phyloP scores from a whole-genome alignment of 2,113 vertebrate genomes.

The Aythya baeri region DNA sequence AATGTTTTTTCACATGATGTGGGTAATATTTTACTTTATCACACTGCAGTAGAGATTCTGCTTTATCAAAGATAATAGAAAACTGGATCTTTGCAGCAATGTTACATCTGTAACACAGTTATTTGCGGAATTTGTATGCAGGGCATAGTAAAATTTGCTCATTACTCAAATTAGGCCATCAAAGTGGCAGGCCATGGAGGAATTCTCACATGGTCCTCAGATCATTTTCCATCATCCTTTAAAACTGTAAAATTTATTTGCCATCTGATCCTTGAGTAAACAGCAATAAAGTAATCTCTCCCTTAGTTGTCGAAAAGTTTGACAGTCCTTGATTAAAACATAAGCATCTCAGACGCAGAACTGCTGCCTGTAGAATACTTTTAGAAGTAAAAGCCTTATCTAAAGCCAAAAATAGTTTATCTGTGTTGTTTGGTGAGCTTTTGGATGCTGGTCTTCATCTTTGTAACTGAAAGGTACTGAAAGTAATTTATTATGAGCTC shows the following conservation, averaged over 20 bases:
- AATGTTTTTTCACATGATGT: background rate
- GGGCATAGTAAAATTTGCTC: background rate
- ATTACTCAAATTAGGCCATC: conserved; percentile 11
- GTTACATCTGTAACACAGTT: background rate
- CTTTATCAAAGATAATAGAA: background rate
- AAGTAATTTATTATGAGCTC: background rate
- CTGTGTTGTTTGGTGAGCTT: background rate
- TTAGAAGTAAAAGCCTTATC: background rate
- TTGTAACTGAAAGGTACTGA: background rate
- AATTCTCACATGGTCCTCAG: background rate
- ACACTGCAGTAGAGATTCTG: background rate
- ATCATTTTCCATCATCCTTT: background rate
- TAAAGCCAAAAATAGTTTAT: background rate
- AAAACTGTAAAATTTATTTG: conserved; percentile 10
- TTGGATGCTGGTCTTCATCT: background rate
- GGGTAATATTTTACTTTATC: background rate
- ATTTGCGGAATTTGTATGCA: background rate
- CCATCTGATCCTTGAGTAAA: background rate
- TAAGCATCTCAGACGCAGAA: background rate
- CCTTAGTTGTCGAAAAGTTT: background rate
- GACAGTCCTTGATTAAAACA: conserved; percentile 13
- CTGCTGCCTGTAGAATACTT: background rate
- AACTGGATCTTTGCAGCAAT: background rate
- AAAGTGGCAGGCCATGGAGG: background rate
- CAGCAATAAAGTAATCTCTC: background rate